phyloP scores from a whole-genome alignment of 2,113 vertebrate genomes.

The Nestor notabilis region DNA sequence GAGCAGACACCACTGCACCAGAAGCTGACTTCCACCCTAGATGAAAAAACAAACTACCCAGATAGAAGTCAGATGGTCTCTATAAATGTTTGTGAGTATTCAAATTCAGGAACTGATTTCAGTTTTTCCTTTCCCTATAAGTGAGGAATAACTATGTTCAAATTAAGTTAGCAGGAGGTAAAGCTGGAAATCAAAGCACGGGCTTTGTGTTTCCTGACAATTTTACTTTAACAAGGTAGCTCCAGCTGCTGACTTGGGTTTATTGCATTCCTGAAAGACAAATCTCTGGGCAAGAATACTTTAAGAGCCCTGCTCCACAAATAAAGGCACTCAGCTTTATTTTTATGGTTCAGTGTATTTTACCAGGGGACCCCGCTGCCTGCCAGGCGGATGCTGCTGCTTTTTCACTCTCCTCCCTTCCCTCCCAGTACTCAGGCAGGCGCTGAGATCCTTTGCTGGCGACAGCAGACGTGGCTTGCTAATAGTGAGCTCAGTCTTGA shows the following conservation, averaged over 20 bases:
- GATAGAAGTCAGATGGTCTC: slow-evolving; percentile 64
- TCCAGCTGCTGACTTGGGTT: slow-evolving; percentile 29
- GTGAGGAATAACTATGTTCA: slow-evolving; percentile 6
- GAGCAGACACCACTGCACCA: slow-evolving; percentile 27
- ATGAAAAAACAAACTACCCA: slow-evolving; percentile 53
- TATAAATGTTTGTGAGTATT: slow-evolving; percentile 39
- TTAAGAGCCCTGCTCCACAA: not conserved
- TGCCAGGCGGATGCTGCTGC: not conserved
- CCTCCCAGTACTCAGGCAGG: rapidly evolving
- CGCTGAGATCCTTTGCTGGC: not conserved
- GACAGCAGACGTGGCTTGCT: not conserved
- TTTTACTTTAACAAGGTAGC: slow-evolving; percentile 24
- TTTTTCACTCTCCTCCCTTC: not conserved
- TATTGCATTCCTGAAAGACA: slow-evolving; percentile 29
- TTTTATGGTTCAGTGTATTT: not conserved
- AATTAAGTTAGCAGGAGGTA: not conserved
- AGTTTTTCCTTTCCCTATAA: slow-evolving; percentile 32
- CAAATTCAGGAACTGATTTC: slow-evolving; percentile 40
- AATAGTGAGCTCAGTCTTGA: not conserved
- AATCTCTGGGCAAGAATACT: not conserved
- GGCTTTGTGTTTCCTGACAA: slow-evolving; percentile 22
- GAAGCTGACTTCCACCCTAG: slow-evolving; percentile 16
- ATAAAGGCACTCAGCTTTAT: not conserved
- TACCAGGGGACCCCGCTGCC: not conserved
- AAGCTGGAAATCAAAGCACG: not conserved